Conservation (phyloP, 2,797 vertebrate genomes). For the Orientallactaga sibirica region DNA sequence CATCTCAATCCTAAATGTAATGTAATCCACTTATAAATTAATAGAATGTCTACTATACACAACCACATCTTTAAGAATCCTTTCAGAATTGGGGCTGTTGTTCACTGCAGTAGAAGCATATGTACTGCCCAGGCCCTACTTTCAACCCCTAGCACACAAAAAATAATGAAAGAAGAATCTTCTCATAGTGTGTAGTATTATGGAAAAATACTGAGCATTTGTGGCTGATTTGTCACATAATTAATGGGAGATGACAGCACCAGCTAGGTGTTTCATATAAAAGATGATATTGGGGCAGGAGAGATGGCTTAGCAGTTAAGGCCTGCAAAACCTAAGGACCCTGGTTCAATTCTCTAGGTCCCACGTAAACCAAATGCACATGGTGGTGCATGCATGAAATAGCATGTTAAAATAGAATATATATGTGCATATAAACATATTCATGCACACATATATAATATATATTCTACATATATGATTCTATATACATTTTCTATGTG, state of each 20-base stretch:
- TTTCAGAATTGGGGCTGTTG: background rate
- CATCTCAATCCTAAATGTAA: background rate
- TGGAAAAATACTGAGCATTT: background rate
- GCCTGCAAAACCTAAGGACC: no score
- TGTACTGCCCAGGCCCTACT: rapidly evolving
- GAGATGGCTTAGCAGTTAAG: no score
- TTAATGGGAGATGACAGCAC: background rate
- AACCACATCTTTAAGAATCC: background rate
- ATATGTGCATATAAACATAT: background rate
- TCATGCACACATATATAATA: no score
- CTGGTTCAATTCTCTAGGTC: no score
- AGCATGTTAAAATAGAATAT: background rate
- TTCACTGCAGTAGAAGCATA: background rate
- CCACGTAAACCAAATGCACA: no score
- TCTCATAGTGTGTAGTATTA: background rate
- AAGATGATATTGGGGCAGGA: no score
- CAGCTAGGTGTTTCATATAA: background rate
- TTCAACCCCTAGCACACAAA: background rate
- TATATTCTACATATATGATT: background rate
- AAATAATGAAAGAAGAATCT: background rate
- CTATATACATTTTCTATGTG: no score
- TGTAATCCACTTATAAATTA: slow-evolving; percentile 1
- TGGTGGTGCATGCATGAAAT: background rate
- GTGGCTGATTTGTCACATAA: background rate
- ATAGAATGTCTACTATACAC: background rate